phyloP scores from a whole-genome alignment of 2,888 invertebrate species.

The Eilema depressum region DNA sequence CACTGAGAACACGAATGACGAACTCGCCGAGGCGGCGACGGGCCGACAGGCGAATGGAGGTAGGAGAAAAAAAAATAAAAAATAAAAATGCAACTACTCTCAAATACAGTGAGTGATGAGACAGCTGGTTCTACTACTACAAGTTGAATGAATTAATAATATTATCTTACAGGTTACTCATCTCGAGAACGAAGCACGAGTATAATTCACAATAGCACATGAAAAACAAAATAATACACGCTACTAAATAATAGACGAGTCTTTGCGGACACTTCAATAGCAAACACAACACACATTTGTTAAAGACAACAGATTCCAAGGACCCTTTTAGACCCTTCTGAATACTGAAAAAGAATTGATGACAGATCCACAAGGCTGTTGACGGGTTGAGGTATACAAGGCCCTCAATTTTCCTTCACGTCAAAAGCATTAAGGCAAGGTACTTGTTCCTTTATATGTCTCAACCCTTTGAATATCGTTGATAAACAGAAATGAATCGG shows the following conservation, averaged over 20 bases:
- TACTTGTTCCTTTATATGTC: conserved; percentile 11
- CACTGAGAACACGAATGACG: too few relatives aligned
- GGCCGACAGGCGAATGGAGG: too few relatives aligned
- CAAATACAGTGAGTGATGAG: too few relatives aligned
- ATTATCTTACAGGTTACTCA: too few relatives aligned
- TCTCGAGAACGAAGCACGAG: too few relatives aligned
- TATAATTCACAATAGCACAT: background rate
- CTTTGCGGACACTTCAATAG: background rate
- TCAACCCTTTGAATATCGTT: conserved; percentile 12
- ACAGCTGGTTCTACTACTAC: too few relatives aligned
- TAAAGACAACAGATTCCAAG: conserved; percentile 7
- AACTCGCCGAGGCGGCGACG: too few relatives aligned
- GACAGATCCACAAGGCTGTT: conserved; percentile 16
- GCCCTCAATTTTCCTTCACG: conserved; percentile 13
- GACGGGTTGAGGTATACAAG: conserved; percentile 17
- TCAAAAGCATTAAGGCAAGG: conserved; percentile 14
- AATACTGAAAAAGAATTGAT: conserved; percentile 19
- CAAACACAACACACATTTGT: conserved; percentile 12
- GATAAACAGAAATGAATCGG: conserved; percentile 10
- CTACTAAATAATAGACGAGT: background rate
- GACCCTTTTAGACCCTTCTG: conserved; percentile 3
- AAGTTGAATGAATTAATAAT: too few relatives aligned
- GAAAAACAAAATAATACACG: background rate
- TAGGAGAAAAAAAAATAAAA: too few relatives aligned
- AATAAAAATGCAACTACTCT: too few relatives aligned